Base-by-base conservation (phyloP, 2,113 vertebrate genomes). In the Mormyrus iriodes region DNA sequence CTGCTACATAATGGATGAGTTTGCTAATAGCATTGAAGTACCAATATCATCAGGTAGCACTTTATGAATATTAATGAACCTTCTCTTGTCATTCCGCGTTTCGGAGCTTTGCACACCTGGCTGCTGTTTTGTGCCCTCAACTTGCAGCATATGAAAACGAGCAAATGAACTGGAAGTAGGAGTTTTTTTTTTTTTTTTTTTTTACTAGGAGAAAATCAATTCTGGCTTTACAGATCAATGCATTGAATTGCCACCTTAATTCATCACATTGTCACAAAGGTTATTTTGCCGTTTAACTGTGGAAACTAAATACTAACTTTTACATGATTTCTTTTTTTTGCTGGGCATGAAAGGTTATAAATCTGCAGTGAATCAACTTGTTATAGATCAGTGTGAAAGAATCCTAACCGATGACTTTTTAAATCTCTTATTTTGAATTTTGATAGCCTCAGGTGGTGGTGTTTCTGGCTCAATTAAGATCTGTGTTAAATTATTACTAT, bases 381-480 rank as follows among this genome's bases (percentile, higher is more conserved):
- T 76, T 73, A 39, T 42, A 42, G 73, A 79, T 10, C 27, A 69
- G 3, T 31, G 27, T n/a, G 12, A n/a, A 69, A 31, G n/a, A 69
- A 69, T 69, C 27, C 9, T 69, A 15, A 13, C 10, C 10, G 0
- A 79, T 79, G 31, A 79, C 35, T 84, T 84, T 48, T 84, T 48
- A 84, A 46, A 46, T 48, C 24, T 48, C 4, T n/a, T n/a, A n/a
- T n/a, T n/a, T n/a, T n/a, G n/a, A n/a, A 27, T 84, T 48, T 86
- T 86, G 27, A 86, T 86, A 51, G 85, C 85, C 51, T 86, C 49
- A 55, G 85, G 85, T 86, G 85, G 39, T 86, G 51, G 31, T 48
- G 51, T 53, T 35, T 86, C 42, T 86, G 85, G 85, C 51, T 86
- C 85, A 86, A 42, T 86, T 85, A 85, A 85, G n/a, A 84, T 84